Base-by-base conservation (phyloP, 64 coral and sea anemone genomes). In the Stylophora pistillata region DNA sequence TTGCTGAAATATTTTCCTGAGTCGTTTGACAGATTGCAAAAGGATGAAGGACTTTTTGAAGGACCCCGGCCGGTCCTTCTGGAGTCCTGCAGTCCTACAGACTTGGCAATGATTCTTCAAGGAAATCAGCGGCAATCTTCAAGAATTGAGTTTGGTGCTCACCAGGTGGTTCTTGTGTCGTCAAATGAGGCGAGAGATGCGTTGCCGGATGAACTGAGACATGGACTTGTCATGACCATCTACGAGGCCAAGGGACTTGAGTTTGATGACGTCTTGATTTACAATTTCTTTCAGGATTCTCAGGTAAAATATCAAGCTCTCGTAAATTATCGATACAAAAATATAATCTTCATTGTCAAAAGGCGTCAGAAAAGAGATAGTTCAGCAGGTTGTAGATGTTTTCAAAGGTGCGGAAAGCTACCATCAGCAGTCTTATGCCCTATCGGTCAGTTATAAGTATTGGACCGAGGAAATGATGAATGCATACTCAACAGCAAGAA, bases 1-100 rank as follows among this genome's bases (percentile, higher is more conserved):
- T 61, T 98, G 30, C 79, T 79, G 32, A n/a, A 91, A 60, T 99
- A 92, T 78, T 99, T 99, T 74, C 97, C 93, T 10, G 97, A 99
- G 27, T 99, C 97, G 9, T 93, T 99, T 88, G 97, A 99, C 77
- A 89, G 68, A 56, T 58, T 99, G 33, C 91, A 92, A 77, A 92
- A 95, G 57, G 97, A 99, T 60, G 83, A 94, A 70, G 97, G 97
- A 5, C 74, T 99, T n/a, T 99, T 99, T 61, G 91, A 99, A 72
- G 97, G 97, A 21, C 90, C 90, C 15, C 90, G 90, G 29, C 95
- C 95, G 13, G 90, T 92, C 29, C 83, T 92, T 2, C 75, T 92
- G 27, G 79, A 89, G 21, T 94, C 92, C 23, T 94, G 92, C 21
- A 94, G 92, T 73, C 78, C 83, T 28, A 20, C 86, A 58, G 92